phyloP scores from a whole-genome alignment of 2,113 vertebrate genomes.

The Motacilla tschutschensis region DNA sequence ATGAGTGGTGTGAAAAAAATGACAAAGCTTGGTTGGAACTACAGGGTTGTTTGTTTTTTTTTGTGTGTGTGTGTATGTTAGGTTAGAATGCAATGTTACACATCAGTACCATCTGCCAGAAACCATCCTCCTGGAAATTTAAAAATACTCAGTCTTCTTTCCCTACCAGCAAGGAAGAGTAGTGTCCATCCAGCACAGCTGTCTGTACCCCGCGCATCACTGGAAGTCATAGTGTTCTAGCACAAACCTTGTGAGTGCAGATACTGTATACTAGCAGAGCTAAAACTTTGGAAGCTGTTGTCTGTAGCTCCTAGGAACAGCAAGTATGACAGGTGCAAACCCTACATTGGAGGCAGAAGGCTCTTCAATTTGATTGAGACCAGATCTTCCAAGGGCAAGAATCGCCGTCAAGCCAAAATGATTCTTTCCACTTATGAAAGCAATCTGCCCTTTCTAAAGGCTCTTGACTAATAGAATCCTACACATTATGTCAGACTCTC shows the following conservation, averaged over 20 bases:
- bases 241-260: conserved; percentile 56
- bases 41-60: background rate
- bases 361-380: conserved; percentile 38
- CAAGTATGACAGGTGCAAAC: conserved; percentile 56
- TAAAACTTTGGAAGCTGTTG: conserved; percentile 49
- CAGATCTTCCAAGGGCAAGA: conserved; percentile 38
- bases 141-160: conserved; percentile 19
- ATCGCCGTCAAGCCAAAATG: conserved; percentile 5
- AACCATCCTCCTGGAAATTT: conserved; percentile 42
- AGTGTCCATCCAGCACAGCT: conserved; percentile 44
- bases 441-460: conserved; percentile 39
- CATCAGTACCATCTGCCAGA: conserved; percentile 34
- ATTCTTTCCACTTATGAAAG: conserved; percentile 19
- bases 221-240: conserved; percentile 53
- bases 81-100: conserved; percentile 13
- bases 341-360: conserved; percentile 59
- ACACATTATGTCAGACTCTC: conserved; percentile 51
- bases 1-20: background rate
- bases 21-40: conserved; percentile 33
- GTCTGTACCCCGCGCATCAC: conserved; percentile 30
- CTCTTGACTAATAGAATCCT: conserved; percentile 66
- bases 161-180: conserved; percentile 7
- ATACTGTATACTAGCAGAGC: conserved; percentile 45
- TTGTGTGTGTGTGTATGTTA: background rate
- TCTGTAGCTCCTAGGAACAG: conserved; percentile 64